Base-by-base conservation (phyloP, 2,113 vertebrate species). In the Syrrhaptes paradoxus region DNA sequence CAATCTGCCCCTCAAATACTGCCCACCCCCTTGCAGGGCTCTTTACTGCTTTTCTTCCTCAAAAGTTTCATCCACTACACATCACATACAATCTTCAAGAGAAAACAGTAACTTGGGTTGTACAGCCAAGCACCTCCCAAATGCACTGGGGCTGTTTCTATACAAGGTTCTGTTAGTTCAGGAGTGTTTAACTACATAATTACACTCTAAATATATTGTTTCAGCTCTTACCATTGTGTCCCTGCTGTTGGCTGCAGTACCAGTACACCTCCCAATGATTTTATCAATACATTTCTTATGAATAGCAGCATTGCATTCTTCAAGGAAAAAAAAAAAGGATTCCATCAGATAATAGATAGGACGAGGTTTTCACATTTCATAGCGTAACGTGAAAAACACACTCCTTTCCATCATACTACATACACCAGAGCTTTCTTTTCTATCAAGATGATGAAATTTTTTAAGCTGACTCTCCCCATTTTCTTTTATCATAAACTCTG, bases 201-300 rank as follows among this genome's bases (percentile, higher is more conserved):
- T 80, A 38, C 25, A 29, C n/a, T 62, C 59, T 26, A 74, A 94
- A 55, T 28, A 14, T 5, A 36, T 19, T 18, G 24, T 62, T 82
- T 24, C 48, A 51, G 71, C 32, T 95, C 98, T 96, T 98, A 99
- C 99, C 99, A 99, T 98, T 75, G 99, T 99, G 95, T 99, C 99
- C 89, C 99, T 99, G 97, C 99, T 99, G 98, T 99, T 99, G 96
- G 99, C 96, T 19, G 99, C 99, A 3, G 99, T 99, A 78, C 99
- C 99, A 1, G 99, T 99, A 93, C 99, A 99, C 97, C 99, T 98
- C 97, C 99, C 99, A 66, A 99, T 99, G 97, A 99, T 99, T 98
- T 99, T 99, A 96, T 99, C 99, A 62, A 99, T 99, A 97, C 99
- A 99, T 97, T 99, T 99, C 98, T 99, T 99, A 91, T 99, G 99